These are phyloP conservation scores for Gonatopus flavifemur DNA, from an alignment of 1,140 invertebrate species.

Conservation along the genomic window DNA sequence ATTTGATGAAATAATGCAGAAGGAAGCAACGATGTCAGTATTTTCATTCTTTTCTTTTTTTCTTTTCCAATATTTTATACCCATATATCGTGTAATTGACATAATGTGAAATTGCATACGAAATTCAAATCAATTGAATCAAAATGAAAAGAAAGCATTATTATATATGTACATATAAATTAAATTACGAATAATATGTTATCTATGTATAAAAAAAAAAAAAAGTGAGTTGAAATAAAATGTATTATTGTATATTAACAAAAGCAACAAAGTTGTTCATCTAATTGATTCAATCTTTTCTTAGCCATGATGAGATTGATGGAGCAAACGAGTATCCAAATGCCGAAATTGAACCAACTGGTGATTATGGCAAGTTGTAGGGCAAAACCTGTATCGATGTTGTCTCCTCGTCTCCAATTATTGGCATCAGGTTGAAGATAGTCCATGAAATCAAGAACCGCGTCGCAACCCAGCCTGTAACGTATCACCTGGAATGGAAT, in stretches of 20 bases:
- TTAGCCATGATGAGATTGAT: constrained; percentile 62
- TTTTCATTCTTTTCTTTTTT: constrained; percentile 3
- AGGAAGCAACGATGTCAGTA: constrained; percentile 8
- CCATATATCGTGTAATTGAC: constrained; percentile 1
- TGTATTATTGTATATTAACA: constrained; percentile 31
- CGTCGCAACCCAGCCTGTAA: constrained; percentile 65
- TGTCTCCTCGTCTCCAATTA: constrained; percentile 61
- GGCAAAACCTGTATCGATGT: constrained; percentile 65
- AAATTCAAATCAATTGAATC: not conserved
- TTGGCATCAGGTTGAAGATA: constrained; percentile 65
- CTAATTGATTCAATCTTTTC: constrained; percentile 26
- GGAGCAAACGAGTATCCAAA: constrained; percentile 58
- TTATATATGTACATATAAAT: constrained; percentile 7
- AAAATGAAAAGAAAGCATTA: not conserved
- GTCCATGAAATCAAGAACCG: constrained; percentile 75
- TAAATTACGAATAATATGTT: constrained; percentile 17
- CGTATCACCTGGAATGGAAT: constrained; percentile 59
- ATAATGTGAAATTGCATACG: not conserved
- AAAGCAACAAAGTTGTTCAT: constrained; percentile 37
- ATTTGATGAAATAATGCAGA: no score
- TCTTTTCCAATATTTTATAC: constrained; percentile 3
- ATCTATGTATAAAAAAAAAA: constrained; percentile 36
- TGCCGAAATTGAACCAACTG: constrained; percentile 62
- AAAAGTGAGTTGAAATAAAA: constrained; percentile 36
- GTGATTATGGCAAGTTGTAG: constrained; percentile 63